Conservation (phyloP, 2,113 vertebrate species). For the Collichthys lucidus region DNA sequence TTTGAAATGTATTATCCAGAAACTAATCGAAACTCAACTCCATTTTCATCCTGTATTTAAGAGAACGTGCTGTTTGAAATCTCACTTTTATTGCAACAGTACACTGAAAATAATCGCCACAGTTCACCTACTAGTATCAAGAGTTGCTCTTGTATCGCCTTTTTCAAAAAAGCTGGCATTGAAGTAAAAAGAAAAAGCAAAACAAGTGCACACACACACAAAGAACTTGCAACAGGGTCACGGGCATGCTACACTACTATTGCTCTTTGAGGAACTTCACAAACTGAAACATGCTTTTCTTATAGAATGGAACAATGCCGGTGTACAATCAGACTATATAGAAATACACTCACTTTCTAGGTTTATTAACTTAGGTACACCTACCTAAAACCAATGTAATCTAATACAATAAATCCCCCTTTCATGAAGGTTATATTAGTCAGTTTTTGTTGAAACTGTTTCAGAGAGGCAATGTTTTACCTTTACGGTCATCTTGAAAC, state of each 20-base stretch:
- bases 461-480: neutral
- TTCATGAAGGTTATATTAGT: neutral
- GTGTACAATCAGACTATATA: too few relatives aligned
- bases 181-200: too few relatives aligned
- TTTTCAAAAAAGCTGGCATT: neutral
- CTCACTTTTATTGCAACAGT: slow-evolving; percentile 1
- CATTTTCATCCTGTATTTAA: slow-evolving; percentile 28
- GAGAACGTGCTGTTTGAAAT: neutral
- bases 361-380: neutral
- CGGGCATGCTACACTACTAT: too few relatives aligned
- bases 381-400: neutral
- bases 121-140: neutral
- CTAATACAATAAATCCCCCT: neutral
- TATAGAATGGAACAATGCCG: neutral
- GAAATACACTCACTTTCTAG: neutral
- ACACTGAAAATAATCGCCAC: neutral
- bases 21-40: slow-evolving; percentile 33
- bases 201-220: too few relatives aligned
- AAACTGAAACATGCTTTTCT: neutral
- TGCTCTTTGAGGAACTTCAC: neutral
- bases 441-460: neutral
- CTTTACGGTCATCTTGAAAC: neutral
- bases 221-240: neutral
- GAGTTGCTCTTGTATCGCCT: neutral
- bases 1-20: slow-evolving; percentile 42